A percentile compares a stretch with the other conserved stretches of the same genome.
These are phyloP conservation scores for Chaetodon trifascialis DNA, from an alignment of 2,113 vertebrate genomes.

Conservation along the genomic window DNA sequence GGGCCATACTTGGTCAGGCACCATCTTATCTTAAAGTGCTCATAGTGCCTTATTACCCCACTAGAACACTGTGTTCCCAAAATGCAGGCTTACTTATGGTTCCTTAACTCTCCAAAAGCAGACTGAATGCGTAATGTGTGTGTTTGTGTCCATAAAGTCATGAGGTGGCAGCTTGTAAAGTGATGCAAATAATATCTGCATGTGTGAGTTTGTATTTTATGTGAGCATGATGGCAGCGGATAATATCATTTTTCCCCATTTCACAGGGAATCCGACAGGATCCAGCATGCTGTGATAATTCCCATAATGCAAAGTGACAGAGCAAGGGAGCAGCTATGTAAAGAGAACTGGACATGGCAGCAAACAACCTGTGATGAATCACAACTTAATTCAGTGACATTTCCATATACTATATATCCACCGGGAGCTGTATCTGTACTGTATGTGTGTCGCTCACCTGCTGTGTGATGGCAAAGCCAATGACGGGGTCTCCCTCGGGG, in stretches of 20 bases:
- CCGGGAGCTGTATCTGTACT: neutral
- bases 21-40: too few relatives aligned
- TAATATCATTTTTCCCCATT: conserved; percentile 29
- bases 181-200: neutral
- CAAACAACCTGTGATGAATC: conserved; percentile 33
- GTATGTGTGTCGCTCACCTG: conserved; percentile 84
- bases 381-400: conserved; percentile 29
- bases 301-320: conserved; percentile 48
- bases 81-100: too few relatives aligned
- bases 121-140: neutral
- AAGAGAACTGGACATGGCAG: conserved; percentile 30
- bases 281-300: conserved; percentile 19
- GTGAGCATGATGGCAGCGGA: neutral
- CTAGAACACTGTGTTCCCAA: too few relatives aligned
- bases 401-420: neutral
- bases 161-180: neutral
- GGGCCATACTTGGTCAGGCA: too few relatives aligned
- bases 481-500: conserved; percentile 94
- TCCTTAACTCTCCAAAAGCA: too few relatives aligned
- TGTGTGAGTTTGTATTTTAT: conserved; percentile 2
- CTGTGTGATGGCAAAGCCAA: conserved; percentile 97
- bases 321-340: neutral
- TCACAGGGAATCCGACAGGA: conserved; percentile 25
- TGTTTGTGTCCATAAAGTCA: neutral
- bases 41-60: too few relatives aligned